phyloP scores from a whole-genome alignment of 2,888 invertebrate genomes.

The Hirtodrosophila duncani region DNA sequence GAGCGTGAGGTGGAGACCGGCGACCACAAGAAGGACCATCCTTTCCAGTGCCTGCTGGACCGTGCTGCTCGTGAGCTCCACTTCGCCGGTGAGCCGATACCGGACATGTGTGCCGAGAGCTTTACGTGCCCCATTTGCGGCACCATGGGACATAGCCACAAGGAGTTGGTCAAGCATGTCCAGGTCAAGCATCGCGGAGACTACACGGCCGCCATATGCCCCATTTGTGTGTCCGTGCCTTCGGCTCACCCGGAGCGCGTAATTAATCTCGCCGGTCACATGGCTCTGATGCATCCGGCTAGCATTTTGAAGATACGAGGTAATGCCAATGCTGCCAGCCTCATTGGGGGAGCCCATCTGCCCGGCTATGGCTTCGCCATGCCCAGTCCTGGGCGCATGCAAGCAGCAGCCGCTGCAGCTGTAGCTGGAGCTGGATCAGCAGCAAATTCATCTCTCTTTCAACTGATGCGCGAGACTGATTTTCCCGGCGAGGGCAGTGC shows the following conservation, averaged over 20 bases:
- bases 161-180: conserved; percentile 22
- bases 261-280: conserved; percentile 19
- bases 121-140: conserved; percentile 50
- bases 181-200: conserved; percentile 17
- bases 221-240: conserved; percentile 37
- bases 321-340: too few relatives aligned
- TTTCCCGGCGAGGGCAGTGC: too few relatives aligned
- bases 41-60: conserved; percentile 50
- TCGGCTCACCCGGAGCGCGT: conserved; percentile 1
- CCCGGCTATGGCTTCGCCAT: too few relatives aligned
- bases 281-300: conserved; percentile 19
- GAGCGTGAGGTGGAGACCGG: conserved; percentile 18
- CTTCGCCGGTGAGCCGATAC: conserved; percentile 36
- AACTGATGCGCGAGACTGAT: too few relatives aligned
- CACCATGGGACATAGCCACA: conserved; percentile 18
- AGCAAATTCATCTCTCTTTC: too few relatives aligned
- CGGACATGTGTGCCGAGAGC: conserved; percentile 42
- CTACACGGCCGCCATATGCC: conserved; percentile 36
- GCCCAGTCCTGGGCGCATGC: too few relatives aligned
- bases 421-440: too few relatives aligned
- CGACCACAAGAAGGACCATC: conserved; percentile 28
- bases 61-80: conserved; percentile 22
- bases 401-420: too few relatives aligned
- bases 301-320: too few relatives aligned
- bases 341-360: too few relatives aligned